These are phyloP conservation scores for Plutomurus gul DNA, from an alignment of 1,140 invertebrate species.

Conservation along the genomic window DNA sequence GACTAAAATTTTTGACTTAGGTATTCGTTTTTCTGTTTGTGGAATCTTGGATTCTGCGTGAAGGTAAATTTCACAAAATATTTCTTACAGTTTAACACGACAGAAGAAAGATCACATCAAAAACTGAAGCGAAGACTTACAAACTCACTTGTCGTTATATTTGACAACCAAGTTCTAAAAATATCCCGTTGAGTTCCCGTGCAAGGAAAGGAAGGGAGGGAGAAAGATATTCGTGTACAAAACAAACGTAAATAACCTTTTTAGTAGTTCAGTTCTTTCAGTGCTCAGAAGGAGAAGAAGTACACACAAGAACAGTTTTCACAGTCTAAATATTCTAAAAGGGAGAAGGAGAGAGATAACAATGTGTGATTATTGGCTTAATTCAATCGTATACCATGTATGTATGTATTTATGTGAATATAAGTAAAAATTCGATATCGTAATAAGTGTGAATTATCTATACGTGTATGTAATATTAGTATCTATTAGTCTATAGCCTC, in stretches of 20 bases:
- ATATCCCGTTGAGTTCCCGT: conserved; percentile 17
- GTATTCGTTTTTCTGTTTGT: not conserved
- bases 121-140: not conserved
- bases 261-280: not conserved
- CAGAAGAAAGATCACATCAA: conserved; percentile 4
- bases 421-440: no score
- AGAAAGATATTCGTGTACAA: conserved; percentile 18
- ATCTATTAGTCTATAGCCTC: not conserved
- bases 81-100: not conserved
- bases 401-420: no score
- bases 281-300: no score
- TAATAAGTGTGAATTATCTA: no score
- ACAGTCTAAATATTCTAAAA: no score
- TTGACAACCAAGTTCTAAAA: conserved; percentile 27
- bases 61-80: not conserved
- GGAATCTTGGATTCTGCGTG: not conserved
- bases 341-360: no score
- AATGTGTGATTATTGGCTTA: no score
- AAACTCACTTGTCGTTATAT: conserved; percentile 1
- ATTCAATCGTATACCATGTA: no score
- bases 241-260: conserved; percentile 2
- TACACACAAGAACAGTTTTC: no score
- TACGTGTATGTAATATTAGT: not conserved
- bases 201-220: conserved; percentile 20
- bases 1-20: not conserved